Conservation (phyloP, 2,797 vertebrate species). For the Urocyon cinereoargenteus region DNA sequence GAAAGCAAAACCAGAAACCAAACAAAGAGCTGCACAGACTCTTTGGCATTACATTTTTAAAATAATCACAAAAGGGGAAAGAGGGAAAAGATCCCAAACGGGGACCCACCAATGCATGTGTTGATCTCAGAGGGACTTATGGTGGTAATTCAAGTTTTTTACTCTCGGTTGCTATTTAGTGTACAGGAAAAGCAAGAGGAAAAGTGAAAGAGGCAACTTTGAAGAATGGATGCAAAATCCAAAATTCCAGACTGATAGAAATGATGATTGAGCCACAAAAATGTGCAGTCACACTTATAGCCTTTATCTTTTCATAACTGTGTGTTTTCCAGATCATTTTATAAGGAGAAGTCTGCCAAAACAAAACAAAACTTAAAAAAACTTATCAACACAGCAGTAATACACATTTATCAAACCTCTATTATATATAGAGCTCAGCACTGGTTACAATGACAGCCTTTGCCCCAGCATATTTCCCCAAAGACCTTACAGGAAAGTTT, state of each 20-base stretch:
- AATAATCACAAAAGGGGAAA: constrained; percentile 6
- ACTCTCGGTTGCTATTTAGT: neutral
- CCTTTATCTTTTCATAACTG: neutral
- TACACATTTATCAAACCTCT: neutral
- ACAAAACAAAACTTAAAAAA: neutral
- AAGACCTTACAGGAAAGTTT: constrained; percentile 44
- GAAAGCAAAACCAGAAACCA: constrained; percentile 70
- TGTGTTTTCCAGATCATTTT: neutral
- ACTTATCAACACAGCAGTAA: neutral
- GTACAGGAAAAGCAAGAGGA: neutral
- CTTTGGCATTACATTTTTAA: neutral
- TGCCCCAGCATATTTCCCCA: neutral
- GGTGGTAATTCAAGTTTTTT: neutral
- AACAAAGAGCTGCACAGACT: neutral
- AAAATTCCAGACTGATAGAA: constrained; percentile 56
- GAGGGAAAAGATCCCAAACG: neutral
- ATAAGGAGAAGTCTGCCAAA: constrained; percentile 20
- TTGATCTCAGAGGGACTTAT: neutral
- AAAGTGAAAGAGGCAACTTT: neutral
- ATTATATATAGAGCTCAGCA: neutral
- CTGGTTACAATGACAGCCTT: neutral
- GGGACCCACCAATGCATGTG: neutral
- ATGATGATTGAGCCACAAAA: neutral
- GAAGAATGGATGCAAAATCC: neutral
- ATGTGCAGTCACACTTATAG: neutral